Evolutionary conservation across 2,797 vertebrate genomes (phyloP), one percentile per base, ranked within the genome.

Genomic region (Carduelis carduelis): DNA sequence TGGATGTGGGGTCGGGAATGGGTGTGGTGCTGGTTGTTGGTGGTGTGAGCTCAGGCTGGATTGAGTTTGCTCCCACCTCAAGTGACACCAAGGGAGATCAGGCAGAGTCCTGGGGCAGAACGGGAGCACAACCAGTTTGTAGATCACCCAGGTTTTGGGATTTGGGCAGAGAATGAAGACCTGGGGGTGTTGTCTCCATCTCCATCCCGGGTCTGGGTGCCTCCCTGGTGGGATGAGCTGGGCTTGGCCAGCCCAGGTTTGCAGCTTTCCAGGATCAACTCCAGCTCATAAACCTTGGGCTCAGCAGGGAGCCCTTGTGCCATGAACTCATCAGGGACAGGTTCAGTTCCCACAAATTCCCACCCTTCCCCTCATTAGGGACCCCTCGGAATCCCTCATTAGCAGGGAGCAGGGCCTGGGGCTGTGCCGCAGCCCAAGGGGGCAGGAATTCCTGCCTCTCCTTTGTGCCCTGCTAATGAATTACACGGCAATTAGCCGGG

Each of bases 351-450:
- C 83, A 68, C 89, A 57, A 23, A 79, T 37, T 37, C 37, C 37
- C 83, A n/a, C 59, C 83, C 74, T 74, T 37, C 41, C 30, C 75
- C 93, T 94, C 93, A 19, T 93, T 80, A 95, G 87, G 44, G 90
- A 74, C 80, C 87, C 60, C 32, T 57, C 28, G 41, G 68, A 92
- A 87, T 61, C 64, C 74, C 93, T 91, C 81, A 43, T 85, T 90
- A 90, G 22, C 80, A 27, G 23, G 0, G 84, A 78, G 75, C 37
- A 43, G 60, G 21, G 41, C 16, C 41, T 41, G 16, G 57, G 63
- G 16, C 2, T 5, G 2, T 32, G 50, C 92, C 72, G 44, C 90
- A 57, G 34, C 56, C 75, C 59, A 34, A 79, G 59, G 77, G 14
- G 41, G 56, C 26, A 16, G 88, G 69, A 69, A n/a, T 55, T 61